A percentile compares a stretch with the other conserved stretches of the same genome.
phyloP scores from a whole-genome alignment of 1,140 invertebrate genomes.

The Neodiprion pinetum region DNA sequence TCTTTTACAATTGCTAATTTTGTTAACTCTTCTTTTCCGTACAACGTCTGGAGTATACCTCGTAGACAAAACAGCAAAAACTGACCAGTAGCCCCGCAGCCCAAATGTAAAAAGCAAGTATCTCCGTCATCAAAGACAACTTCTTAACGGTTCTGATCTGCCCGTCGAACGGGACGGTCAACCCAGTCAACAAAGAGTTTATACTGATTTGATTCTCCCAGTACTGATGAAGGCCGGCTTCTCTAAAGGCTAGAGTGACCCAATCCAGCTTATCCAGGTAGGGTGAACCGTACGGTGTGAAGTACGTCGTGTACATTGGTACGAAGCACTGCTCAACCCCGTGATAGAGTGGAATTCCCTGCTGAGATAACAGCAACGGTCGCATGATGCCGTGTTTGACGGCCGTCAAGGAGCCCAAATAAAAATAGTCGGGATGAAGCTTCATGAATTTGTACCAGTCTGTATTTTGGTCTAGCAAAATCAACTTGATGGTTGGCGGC shows the following conservation, averaged over 20 bases:
- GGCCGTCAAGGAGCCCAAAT: not conserved
- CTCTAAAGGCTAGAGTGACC: not conserved
- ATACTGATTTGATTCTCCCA: not conserved
- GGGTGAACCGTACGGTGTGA: not conserved
- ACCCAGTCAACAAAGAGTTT: not conserved
- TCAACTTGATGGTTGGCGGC: not conserved
- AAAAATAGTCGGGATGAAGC: not conserved
- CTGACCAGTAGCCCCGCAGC: not conserved
- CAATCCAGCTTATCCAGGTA: not conserved
- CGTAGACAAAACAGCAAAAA: not conserved
- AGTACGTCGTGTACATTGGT: not conserved
- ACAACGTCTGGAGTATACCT: too few relatives aligned
- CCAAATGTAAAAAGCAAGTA: not conserved
- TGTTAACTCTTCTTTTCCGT: too few relatives aligned
- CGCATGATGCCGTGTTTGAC: not conserved
- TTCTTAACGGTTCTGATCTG: not conserved
- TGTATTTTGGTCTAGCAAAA: not conserved
- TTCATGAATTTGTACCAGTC: not conserved
- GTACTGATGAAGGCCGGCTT: not conserved
- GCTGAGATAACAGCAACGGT: not conserved
- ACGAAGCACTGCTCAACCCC: not conserved
- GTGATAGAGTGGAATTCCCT: not conserved
- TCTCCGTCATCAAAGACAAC: not conserved
- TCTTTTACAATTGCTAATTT: too few relatives aligned
- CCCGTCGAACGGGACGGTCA: not conserved